Percentiles rank a stretch among this genome's conserved stretches.
These are phyloP conservation scores for Zonotrichia albicollis DNA, from an alignment of 2,797 vertebrate species.

Conservation along the genomic window DNA sequence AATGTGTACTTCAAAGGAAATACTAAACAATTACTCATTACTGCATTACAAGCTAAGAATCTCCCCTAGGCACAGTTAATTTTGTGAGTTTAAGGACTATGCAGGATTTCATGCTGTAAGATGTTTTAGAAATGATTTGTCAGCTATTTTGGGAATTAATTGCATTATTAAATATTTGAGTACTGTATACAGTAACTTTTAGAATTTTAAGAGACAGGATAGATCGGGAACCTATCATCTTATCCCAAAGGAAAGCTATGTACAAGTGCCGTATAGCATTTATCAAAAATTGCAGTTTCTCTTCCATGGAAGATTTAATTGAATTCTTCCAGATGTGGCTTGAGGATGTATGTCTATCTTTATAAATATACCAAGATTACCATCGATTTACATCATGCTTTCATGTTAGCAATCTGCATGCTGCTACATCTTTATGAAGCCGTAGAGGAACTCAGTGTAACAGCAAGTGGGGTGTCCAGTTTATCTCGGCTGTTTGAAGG, in stretches of 20 bases:
- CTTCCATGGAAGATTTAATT: neutral
- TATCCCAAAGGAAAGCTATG: neutral
- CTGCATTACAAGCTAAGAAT: slow-evolving; percentile 15
- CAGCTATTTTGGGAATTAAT: slow-evolving; percentile 33
- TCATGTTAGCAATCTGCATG: neutral
- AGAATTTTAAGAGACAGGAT: neutral
- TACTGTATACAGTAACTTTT: neutral
- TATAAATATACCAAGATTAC: neutral
- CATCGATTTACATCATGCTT: neutral
- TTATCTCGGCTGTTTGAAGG: no score
- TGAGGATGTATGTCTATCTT: neutral
- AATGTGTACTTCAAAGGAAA: slow-evolving; percentile 56
- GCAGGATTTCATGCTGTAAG: slow-evolving; percentile 6
- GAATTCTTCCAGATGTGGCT: neutral
- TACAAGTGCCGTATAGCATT: neutral
- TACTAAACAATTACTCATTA: slow-evolving; percentile 50
- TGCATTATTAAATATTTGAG: neutral
- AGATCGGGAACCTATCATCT: neutral
- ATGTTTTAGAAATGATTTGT: slow-evolving; percentile 9
- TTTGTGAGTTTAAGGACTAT: neutral
- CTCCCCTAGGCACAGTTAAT: slow-evolving; percentile 19
- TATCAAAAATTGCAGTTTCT: neutral
- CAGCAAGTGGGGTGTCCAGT: neutral
- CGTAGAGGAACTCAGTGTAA: neutral
- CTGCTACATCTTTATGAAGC: neutral